Base-by-base conservation (phyloP, 2,888 invertebrate species). In the Xiphydria camelus region DNA sequence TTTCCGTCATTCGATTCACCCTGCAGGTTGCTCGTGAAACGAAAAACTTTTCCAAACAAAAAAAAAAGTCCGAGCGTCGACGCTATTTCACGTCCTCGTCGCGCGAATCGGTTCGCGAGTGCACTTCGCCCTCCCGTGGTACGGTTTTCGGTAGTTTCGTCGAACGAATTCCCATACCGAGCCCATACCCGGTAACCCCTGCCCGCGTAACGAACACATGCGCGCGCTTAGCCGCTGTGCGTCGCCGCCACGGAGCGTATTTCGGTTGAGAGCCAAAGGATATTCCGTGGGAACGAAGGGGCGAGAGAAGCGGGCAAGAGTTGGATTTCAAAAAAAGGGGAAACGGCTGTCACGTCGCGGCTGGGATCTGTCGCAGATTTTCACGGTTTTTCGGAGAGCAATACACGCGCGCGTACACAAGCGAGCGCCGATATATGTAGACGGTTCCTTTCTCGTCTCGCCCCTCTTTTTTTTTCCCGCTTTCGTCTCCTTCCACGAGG, bases 271-370 rank as follows among this genome's bases (percentile, higher is more conserved):
- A 70, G 59, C 49, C 47, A 66, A 70, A 70, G 71, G 70, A 71
- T n/a, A n/a, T 73, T 73, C 64, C 73, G 71, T 71, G 72, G 70
- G 73, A 73, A 73, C 61, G 48, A 40, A 46, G 57, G 65, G 64
- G 54, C n/a, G 18, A 29, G 43, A 26, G 17, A 14, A 12, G 31
- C 36, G 10, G 43, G 62, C 64, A 70, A 72, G 72, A 73, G 71
- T 72, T 72, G 65, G 58, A 64, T 70, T 62, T 64, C 59, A 55
- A 40, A 53, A 51, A 43, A 53, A 51, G 44, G 58, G 53, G 22
- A 44, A 22, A 32, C 22, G 21, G 57, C 42, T 43, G 51, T 51
- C 43, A 49, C 17, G 43, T 29, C 22, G 29, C 22, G 19, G 20
- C 14, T 17, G 6, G n/a, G 4, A 12, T 47, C 51, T 48, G 46